These are phyloP conservation scores for Tautogolabrus adspersus DNA, from an alignment of 2,113 vertebrate genomes.

Conservation along the genomic window DNA sequence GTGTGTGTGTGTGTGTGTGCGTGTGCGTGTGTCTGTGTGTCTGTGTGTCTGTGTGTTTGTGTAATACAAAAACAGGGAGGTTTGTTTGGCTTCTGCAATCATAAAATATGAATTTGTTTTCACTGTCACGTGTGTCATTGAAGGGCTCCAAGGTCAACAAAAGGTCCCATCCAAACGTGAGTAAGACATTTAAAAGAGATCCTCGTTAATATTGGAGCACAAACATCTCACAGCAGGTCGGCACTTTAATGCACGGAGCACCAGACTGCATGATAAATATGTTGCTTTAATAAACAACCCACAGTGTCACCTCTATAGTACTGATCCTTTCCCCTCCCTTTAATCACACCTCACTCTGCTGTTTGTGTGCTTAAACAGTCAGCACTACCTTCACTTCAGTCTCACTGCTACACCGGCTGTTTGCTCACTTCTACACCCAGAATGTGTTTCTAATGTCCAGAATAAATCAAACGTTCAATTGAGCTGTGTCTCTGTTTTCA, in stretches of 20 bases:
- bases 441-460: neutral
- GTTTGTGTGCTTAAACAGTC: neutral
- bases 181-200: constrained; percentile 40
- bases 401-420: too few species aligned
- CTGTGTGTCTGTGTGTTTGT: too few species aligned
- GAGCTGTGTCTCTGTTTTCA: neutral
- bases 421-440: neutral
- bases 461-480: neutral
- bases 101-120: constrained; percentile 57
- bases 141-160: constrained; percentile 57
- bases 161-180: constrained; percentile 66
- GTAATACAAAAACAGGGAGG: neutral
- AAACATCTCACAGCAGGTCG: constrained; percentile 1
- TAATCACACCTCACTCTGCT: neutral
- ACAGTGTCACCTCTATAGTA: constrained; percentile 23
- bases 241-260: constrained; percentile 22
- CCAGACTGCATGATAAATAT: constrained; percentile 29
- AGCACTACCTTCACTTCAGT: neutral
- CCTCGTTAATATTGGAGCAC: neutral
- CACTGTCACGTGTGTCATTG: constrained; percentile 30
- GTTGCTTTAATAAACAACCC: constrained; percentile 10
- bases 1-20: too few species aligned
- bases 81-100: constrained; percentile 25
- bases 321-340: constrained; percentile 5
- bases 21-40: too few species aligned